Percentiles rank a stretch among this genome's conserved stretches.
Evolutionary conservation across 2,888 invertebrate species (phyloP).

Genomic region (Hirtodrosophila alboralis): DNA sequence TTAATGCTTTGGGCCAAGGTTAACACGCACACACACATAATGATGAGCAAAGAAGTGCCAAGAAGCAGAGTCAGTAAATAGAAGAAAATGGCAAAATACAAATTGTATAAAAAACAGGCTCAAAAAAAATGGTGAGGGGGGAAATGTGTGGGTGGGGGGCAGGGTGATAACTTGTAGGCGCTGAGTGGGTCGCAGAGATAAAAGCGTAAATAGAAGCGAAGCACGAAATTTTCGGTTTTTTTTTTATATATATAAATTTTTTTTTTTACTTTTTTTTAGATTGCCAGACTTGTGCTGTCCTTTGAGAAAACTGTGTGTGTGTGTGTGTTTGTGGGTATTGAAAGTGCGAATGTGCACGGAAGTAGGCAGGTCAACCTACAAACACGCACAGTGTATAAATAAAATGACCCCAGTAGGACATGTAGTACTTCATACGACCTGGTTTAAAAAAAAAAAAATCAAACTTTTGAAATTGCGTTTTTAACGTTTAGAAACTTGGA

Average conservation of each 20-base stretch:
- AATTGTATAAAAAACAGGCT: constrained; percentile 66
- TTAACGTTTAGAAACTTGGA: too few species aligned
- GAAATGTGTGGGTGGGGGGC: too few species aligned
- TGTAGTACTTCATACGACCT: not conserved
- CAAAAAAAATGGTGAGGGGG: not conserved
- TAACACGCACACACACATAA: constrained; percentile 56
- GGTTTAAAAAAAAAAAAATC: too few species aligned
- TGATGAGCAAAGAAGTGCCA: constrained; percentile 41
- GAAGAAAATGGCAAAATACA: constrained; percentile 66
- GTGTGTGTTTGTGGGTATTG: constrained; percentile 41
- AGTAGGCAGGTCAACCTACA: constrained; percentile 50
- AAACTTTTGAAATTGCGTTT: too few species aligned
- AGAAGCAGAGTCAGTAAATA: constrained; percentile 49
- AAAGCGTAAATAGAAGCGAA: constrained; percentile 75
- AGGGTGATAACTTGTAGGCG: not conserved
- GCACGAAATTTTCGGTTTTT: constrained; percentile 60
- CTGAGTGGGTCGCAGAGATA: constrained; percentile 67
- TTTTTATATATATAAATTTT: constrained; percentile 3
- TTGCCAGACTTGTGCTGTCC: constrained; percentile 51
- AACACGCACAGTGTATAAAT: constrained; percentile 33
- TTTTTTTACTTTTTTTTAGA: constrained; percentile 40
- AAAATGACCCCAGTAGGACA: constrained; percentile 27
- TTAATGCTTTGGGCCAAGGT: constrained; percentile 73
- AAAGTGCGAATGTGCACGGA: constrained; percentile 60
- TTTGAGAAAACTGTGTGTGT: constrained; percentile 16